Conservation (phyloP, 2,113 vertebrate genomes). For the Tor tambroides region DNA sequence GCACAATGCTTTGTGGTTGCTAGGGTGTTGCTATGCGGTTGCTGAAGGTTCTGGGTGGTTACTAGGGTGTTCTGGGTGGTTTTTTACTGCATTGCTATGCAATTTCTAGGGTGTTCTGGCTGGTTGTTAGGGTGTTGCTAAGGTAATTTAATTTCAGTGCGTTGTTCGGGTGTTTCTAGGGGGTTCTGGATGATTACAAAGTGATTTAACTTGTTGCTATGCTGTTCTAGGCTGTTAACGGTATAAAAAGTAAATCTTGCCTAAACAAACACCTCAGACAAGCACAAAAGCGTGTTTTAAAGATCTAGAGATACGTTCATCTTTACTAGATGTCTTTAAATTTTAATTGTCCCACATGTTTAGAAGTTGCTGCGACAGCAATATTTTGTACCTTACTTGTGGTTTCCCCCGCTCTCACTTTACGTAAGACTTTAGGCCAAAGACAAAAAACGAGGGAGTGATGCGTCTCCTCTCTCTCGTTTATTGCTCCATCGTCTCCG, state of each 20-base stretch:
- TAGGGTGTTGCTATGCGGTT: not conserved
- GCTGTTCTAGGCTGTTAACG: not conserved
- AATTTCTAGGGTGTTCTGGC: not conserved
- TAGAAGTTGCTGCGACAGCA: conserved; percentile 51
- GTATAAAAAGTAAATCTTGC: not conserved
- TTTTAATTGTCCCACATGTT: conserved; percentile 44
- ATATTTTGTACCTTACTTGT: conserved; percentile 55
- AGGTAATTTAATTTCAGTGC: not conserved
- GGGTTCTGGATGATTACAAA: not conserved
- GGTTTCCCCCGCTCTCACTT: conserved; percentile 44
- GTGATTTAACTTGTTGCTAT: not conserved
- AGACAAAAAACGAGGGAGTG: conserved; percentile 54
- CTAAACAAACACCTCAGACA: not conserved
- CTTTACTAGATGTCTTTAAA: conserved; percentile 22
- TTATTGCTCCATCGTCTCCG: conserved; percentile 57
- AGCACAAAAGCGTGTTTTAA: not conserved
- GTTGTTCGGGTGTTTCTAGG: not conserved
- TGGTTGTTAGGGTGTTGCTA: not conserved
- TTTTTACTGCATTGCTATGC: too few species aligned
- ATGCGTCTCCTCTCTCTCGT: conserved; percentile 49
- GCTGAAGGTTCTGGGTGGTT: not conserved
- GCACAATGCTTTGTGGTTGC: not conserved
- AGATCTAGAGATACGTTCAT: not conserved
- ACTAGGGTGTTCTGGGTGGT: too few species aligned
- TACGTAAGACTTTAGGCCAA: conserved; percentile 45